Percentiles rank a stretch among this genome's conserved stretches.
phyloP scores from a whole-genome alignment of 2,888 invertebrate species.

The Ctenicera cuprea region DNA sequence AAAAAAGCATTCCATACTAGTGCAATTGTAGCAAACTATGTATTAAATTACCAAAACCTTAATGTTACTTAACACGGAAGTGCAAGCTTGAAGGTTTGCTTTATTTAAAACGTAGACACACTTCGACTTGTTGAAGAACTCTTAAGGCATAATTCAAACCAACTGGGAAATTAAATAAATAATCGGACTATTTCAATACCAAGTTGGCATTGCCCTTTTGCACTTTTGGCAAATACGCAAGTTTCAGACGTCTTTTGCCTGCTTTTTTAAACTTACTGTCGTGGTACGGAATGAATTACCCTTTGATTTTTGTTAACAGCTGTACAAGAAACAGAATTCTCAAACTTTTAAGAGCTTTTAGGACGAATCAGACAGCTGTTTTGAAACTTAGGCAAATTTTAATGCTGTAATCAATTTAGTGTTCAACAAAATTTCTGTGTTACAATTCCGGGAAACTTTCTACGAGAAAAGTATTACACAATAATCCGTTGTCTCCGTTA shows the following conservation, averaged over 20 bases:
- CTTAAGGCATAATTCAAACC: not conserved
- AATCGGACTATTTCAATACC: slow-evolving; percentile 8
- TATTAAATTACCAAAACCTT: too few relatives aligned
- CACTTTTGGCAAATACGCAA: slow-evolving; percentile 20
- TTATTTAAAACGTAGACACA: not conserved
- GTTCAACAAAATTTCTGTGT: slow-evolving; percentile 31
- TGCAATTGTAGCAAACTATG: too few relatives aligned
- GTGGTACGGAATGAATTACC: slow-evolving; percentile 22
- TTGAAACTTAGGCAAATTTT: slow-evolving; percentile 36
- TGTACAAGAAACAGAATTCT: slow-evolving; percentile 35
- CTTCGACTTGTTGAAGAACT: not conserved
- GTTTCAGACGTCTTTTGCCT: slow-evolving; percentile 21
- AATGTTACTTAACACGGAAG: too few relatives aligned
- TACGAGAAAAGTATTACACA: slow-evolving; percentile 26
- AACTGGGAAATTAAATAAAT: not conserved
- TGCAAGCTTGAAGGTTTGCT: too few relatives aligned
- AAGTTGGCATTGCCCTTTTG: slow-evolving; percentile 3
- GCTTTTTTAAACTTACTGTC: not conserved
- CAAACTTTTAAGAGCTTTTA: slow-evolving; percentile 47
- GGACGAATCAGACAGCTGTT: slow-evolving; percentile 26
- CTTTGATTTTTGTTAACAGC: slow-evolving; percentile 43
- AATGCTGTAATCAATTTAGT: slow-evolving; percentile 44
- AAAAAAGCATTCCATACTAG: too few relatives aligned
- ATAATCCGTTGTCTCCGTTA: slow-evolving; percentile 35
- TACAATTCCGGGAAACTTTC: slow-evolving; percentile 35